Evolutionary conservation across 2,888 invertebrate genomes (phyloP).

Genomic region (Rhagophthalmus giganteus): DNA sequence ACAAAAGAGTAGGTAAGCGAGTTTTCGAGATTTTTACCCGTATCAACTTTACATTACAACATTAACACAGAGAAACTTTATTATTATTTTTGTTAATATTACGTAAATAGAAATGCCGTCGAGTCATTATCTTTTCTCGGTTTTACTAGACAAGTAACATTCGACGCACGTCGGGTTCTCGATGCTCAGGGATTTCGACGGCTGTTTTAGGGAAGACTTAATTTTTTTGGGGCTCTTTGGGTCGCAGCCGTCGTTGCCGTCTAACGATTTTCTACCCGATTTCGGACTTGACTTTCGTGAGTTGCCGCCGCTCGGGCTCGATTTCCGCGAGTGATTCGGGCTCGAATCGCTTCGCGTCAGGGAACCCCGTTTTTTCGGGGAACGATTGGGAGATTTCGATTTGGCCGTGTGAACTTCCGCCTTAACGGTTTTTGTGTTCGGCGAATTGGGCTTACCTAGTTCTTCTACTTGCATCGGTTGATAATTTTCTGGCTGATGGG

Average conservation of each 20-base stretch:
- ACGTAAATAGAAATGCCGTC: no score
- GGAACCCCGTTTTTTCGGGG: constrained; percentile 43
- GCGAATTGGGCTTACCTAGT: constrained; percentile 74
- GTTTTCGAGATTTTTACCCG: constrained; percentile 27
- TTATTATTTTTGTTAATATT: background rate
- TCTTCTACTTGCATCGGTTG: constrained; percentile 87
- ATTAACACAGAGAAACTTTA: constrained; percentile 1
- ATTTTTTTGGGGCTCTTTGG: constrained; percentile 46
- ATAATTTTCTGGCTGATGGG: constrained; percentile 90
- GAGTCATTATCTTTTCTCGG: constrained; percentile 52
- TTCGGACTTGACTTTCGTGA: constrained; percentile 35
- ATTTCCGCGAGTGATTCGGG: constrained; percentile 45
- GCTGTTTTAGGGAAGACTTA: constrained; percentile 52
- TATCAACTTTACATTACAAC: constrained; percentile 10
- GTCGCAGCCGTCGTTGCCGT: constrained; percentile 21
- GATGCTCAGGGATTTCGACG: constrained; percentile 62
- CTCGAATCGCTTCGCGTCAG: constrained; percentile 40
- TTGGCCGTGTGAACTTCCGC: constrained; percentile 50
- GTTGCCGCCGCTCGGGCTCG: constrained; percentile 38
- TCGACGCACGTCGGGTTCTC: constrained; percentile 75
- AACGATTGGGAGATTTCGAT: constrained; percentile 45
- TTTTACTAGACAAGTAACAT: constrained; percentile 69
- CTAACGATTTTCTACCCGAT: constrained; percentile 30
- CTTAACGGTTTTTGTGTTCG: constrained; percentile 59
- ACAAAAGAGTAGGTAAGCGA: constrained; percentile 15